These are phyloP conservation scores for Phlogophora meticulosa DNA, from an alignment of 2,888 invertebrate species.

Conservation along the genomic window DNA sequence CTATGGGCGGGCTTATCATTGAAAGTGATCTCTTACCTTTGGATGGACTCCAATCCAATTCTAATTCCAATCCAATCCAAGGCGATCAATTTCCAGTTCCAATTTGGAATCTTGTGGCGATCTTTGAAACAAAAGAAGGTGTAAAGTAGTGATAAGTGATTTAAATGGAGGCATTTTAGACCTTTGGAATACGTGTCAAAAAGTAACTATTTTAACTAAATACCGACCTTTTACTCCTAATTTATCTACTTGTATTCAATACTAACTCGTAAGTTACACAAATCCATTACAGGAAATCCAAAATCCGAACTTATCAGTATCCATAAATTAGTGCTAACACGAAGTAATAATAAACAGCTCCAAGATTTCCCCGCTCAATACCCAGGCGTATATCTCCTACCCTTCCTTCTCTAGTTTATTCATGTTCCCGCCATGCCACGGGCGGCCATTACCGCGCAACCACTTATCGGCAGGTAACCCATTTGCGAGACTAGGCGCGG, in stretches of 20 bases:
- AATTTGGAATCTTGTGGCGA: no score
- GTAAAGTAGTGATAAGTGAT: neutral
- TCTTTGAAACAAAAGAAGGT: neutral
- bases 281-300: neutral
- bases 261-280: neutral
- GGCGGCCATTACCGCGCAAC: constrained; percentile 48
- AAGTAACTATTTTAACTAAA: neutral
- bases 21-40: no score
- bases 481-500: constrained; percentile 51
- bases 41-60: no score
- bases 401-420: constrained; percentile 45
- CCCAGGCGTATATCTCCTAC: constrained; percentile 28
- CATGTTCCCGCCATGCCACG: constrained; percentile 41
- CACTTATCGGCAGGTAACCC: constrained; percentile 59
- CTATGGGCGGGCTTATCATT: no score
- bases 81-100: no score
- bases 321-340: constrained; percentile 31
- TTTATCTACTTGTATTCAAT: no score
- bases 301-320: constrained; percentile 21
- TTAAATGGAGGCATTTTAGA: neutral
- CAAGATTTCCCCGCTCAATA: constrained; percentile 34
- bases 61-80: no score
- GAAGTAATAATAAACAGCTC: constrained; percentile 36
- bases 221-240: neutral
- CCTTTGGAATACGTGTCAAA: no score